Evolutionary conservation across 2,888 invertebrate genomes (phyloP), one percentile per base, ranked within the genome.

Genomic region (Drosophila meridionalis): DNA sequence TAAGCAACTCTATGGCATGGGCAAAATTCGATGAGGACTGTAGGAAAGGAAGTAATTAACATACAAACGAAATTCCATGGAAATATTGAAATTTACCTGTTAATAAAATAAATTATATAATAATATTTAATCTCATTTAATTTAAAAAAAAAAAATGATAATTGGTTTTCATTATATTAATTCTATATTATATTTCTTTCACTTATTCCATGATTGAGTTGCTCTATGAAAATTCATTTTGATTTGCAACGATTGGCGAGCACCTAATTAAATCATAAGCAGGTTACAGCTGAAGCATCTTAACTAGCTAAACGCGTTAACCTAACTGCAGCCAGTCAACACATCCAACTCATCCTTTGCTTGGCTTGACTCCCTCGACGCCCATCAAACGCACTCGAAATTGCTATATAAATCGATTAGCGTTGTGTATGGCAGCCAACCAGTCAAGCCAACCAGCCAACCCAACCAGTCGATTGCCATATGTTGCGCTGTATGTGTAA

Each of bases 321-420:
- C 52, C 45, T 40, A 14, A 75, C 45, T 55, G 40, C 40, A 47
- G 50, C 14, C 38, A 40, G n/a, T 43, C 43, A 34, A 11, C 71
- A 50, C 45, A 14, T 52, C 12, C 45, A 4, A 36, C 52, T 38
- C 40, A 43, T 40, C 20, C 48, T 28, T 9, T 8, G 1, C 34
- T 20, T 52, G 14, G 1, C n/a, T n/a, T 42, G 28, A 9, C 42
- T 42, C 11, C n/a, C 32, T n/a, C 11, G 30, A 12, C 14, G 47
- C 5, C 48, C 48, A 38, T n/a, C 32, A 67, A 67, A 69, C 67
- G 69, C 67, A 55, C 60, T 52, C 56, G 69, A 88, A 85, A 89
- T 85, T 89, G 87, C 74, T 72, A 66, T 72, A 68, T 89, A 86
- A 89, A 73, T 78, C 70, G 85, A 87, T 89, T 87, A 85, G 65